A percentile compares a stretch with the other conserved stretches of the same genome.
These are phyloP conservation scores for Irena cyanogastra DNA, from an alignment of 2,113 vertebrate genomes.

Conservation along the genomic window DNA sequence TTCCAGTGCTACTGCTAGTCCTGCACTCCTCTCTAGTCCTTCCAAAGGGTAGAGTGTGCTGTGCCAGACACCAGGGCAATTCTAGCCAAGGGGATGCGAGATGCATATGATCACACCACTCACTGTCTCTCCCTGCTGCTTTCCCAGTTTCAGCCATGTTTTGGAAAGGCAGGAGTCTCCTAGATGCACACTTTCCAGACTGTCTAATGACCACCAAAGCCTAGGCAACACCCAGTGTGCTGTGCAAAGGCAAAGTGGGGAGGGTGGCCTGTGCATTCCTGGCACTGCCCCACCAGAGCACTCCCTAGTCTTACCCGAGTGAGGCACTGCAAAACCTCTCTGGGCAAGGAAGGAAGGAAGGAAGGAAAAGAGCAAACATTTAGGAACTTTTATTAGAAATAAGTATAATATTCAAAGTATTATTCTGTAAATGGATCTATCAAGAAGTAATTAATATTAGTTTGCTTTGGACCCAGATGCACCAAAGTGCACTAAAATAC, in stretches of 20 bases:
- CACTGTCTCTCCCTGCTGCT: background rate
- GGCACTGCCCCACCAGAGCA: background rate
- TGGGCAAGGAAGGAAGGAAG: too few species aligned
- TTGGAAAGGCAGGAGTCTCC: background rate
- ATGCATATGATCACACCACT: rapidly evolving
- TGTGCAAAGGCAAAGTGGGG: background rate
- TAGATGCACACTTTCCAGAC: background rate
- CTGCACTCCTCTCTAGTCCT: background rate
- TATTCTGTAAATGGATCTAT: background rate
- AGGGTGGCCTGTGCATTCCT: background rate
- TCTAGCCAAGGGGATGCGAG: background rate
- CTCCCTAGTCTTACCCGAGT: background rate
- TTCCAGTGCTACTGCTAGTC: background rate
- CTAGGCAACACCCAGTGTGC: background rate
- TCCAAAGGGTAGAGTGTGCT: background rate
- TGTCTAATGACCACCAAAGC: background rate
- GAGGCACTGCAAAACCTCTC: background rate
- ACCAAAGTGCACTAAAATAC: background rate
- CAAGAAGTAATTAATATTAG: background rate
- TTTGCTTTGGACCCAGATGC: background rate
- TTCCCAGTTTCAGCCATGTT: background rate
- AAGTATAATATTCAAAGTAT: background rate
- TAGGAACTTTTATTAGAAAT: background rate
- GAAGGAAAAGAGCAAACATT: background rate
- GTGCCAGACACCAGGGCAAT: background rate